A percentile compares a stretch with the other conserved stretches of the same genome.
Evolutionary conservation across 1,140 invertebrate genomes (phyloP).

Genomic region (Neelides sp.): DNA sequence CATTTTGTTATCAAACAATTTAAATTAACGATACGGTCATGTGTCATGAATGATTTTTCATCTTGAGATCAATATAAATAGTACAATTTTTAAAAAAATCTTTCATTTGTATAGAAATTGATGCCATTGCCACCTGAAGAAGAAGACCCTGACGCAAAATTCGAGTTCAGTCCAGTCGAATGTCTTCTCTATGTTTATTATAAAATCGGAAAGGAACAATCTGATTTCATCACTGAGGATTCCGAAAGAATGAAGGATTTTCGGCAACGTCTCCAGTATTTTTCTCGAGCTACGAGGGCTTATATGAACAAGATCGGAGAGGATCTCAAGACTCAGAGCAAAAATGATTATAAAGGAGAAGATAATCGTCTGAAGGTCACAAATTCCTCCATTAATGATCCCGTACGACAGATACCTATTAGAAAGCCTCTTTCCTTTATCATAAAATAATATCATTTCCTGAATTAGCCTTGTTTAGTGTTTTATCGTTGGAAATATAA

Average conservation of each 20-base stretch:
- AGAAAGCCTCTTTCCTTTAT: background rate
- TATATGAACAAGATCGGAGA: constrained; percentile 82
- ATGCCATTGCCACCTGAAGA: constrained; percentile 61
- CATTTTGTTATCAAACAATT: no score
- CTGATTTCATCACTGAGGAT: constrained; percentile 67
- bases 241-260: constrained; percentile 74
- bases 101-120: constrained; percentile 37
- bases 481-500: background rate
- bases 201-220: constrained; percentile 64
- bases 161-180: constrained; percentile 87
- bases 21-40: no score
- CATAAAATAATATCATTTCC: background rate
- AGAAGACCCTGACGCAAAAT: constrained; percentile 43
- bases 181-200: constrained; percentile 82
- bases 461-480: background rate
- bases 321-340: constrained; percentile 61
- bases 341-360: constrained; percentile 37
- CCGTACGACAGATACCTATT: background rate
- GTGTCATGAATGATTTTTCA: no score
- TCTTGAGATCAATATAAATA: constrained; percentile 1
- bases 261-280: constrained; percentile 71
- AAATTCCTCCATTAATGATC: background rate
- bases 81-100: background rate
- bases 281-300: constrained; percentile 79
- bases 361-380: constrained; percentile 34